Conservation (phyloP, 1,140 invertebrate species). For the Akabosia matsudoensis region DNA sequence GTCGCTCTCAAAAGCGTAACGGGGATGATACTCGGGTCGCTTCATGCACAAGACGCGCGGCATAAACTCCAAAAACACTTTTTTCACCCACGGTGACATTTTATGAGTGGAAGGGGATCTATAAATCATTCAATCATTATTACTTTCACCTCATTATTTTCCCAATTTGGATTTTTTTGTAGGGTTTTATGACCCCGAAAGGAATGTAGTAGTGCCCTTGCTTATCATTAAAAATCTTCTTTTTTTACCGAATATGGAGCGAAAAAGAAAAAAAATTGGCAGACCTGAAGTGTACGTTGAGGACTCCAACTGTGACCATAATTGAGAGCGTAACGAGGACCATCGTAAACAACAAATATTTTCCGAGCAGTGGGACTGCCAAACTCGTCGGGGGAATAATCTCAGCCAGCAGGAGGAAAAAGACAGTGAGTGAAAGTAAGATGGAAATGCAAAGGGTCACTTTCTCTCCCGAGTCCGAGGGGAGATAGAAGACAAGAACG, state of each 20-base stretch:
- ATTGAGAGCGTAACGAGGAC: slow-evolving; percentile 94
- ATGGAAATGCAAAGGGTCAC: slow-evolving; percentile 94
- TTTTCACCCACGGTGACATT: slow-evolving; percentile 82
- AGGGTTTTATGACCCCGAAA: not conserved
- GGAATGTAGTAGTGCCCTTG: not conserved
- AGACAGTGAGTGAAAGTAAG: slow-evolving; percentile 95
- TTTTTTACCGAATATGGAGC: too few species aligned
- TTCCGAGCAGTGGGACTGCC: slow-evolving; percentile 93
- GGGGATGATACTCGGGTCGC: slow-evolving; percentile 74
- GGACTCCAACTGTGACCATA: slow-evolving; percentile 91
- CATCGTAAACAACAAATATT: slow-evolving; percentile 96
- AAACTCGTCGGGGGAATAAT: slow-evolving; percentile 97
- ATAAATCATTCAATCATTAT: slow-evolving; percentile 31
- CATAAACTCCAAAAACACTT: slow-evolving; percentile 84
- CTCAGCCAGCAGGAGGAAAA: slow-evolving; percentile 93
- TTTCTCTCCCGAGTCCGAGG: slow-evolving; percentile 93
- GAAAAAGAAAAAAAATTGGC: too few species aligned
- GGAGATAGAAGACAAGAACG: slow-evolving; percentile 91
- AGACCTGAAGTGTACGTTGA: slow-evolving; percentile 98
- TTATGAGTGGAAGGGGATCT: slow-evolving; percentile 95
- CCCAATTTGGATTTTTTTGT: not conserved
- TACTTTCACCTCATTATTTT: not conserved
- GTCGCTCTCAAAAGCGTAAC: slow-evolving; percentile 70
- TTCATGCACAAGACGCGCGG: slow-evolving; percentile 84
- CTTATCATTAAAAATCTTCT: not conserved